Evolutionary conservation across 2,113 vertebrate species (phyloP).

Genomic region (Dipodomys spectabilis): DNA sequence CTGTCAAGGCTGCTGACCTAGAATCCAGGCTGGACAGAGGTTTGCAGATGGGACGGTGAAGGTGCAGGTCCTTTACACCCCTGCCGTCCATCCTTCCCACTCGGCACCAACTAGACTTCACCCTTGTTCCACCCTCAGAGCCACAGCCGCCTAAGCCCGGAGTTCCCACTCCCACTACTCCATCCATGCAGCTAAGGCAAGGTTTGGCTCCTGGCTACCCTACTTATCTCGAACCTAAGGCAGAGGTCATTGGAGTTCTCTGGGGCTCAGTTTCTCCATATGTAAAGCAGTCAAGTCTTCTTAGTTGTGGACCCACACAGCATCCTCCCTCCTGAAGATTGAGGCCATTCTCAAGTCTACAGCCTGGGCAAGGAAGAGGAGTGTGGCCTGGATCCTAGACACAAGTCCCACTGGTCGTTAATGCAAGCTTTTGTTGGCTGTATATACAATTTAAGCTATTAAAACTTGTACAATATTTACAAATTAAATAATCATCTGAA

Average conservation of each 20-base stretch:
- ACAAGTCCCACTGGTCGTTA: slow-evolving; percentile 63
- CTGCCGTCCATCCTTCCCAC: not conserved
- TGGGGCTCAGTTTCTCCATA: not conserved
- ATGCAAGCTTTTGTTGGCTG: slow-evolving; percentile 91
- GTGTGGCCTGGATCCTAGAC: not conserved
- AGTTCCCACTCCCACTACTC: not conserved
- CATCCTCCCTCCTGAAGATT: not conserved
- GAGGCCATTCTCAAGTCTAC: not conserved
- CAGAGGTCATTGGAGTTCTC: not conserved
- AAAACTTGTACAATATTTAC: slow-evolving; percentile 99
- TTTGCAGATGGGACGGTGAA: not conserved
- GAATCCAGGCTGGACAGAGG: not conserved
- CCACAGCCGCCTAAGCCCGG: not conserved
- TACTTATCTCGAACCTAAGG: not conserved
- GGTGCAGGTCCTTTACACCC: not conserved
- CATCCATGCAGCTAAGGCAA: not conserved
- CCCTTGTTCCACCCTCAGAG: not conserved
- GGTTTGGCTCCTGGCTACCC: not conserved
- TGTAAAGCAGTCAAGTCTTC: not conserved
- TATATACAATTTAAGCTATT: slow-evolving; percentile 95
- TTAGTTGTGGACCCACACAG: not conserved
- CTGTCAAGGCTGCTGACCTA: not conserved
- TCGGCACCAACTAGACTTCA: not conserved
- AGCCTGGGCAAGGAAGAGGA: not conserved
- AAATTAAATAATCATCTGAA: slow-evolving; percentile 90